Base-by-base conservation (phyloP, 2,113 vertebrate genomes). In the Pseudorhombus dupliciocellatus region DNA sequence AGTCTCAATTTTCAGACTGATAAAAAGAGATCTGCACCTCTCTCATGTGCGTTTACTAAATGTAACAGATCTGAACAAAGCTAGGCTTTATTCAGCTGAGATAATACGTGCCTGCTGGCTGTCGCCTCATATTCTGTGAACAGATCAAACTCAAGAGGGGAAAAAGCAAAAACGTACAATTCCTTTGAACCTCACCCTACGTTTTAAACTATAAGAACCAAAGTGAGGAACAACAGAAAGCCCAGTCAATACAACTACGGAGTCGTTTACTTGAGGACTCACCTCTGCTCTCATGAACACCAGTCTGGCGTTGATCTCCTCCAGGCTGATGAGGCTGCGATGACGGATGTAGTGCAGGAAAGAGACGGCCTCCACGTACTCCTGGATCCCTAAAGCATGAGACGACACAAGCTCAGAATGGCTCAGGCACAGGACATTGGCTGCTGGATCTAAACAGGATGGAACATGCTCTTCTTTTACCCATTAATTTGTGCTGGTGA, bases 321-420 rank as follows among this genome's bases (percentile, higher is more conserved):
- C 95, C 91, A 98, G 90, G 80, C 95, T 98, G 91, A 99, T 94
- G 25, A 99, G 93, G 64, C 93, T 93, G 58, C 95, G 94, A 25
- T 96, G 96, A 73, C 92, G 95, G 90, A 99, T 98, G 77, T 98
- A 99, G 89, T 99, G 96, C 76, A 96, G 95, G 86, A 99, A 99
- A 0, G 97, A 98, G 7, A 96, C 94, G 3, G 97, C 98, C 83
- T 99, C 98, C 80, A 99, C 95, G 1, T 97, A 99, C 77, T 99
- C 98, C 85, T 99, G 98, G 79, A 99, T 94, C 48, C 97, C 97
- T 98, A 85, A 73, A 10, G 61, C 31, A 75, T 15, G 2, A 21
- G 51, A 60, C 21, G 1, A 72, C 28, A 66, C n/a, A n/a, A n/a
- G n/a, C n/a, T 28, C 12, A 18, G 71, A 68, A 74, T 2, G 10